Percentiles rank a stretch among this genome's conserved stretches.
phyloP scores from a whole-genome alignment of 2,888 invertebrate species.

The Caenorhabditis parvicauda region DNA sequence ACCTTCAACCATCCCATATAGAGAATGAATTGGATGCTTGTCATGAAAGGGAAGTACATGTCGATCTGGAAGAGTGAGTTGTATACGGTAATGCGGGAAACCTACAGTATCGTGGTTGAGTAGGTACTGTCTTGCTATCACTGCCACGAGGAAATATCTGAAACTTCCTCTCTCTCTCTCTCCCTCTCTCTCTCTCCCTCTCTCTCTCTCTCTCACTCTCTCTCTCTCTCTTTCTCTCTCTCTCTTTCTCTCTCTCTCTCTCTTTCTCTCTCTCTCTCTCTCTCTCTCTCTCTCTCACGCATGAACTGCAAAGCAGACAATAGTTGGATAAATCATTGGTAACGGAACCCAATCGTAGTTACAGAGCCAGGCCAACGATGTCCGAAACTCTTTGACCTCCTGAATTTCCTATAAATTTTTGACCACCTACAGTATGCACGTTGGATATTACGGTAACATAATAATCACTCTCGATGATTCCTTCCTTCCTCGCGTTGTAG shows the following conservation, averaged over 20 bases:
- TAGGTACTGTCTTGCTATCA: constrained; percentile 46
- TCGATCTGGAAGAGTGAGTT: constrained; percentile 48
- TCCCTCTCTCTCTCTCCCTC: too few species aligned
- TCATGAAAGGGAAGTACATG: constrained; percentile 49
- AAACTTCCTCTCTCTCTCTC: too few species aligned
- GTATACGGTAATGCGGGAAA: too few species aligned
- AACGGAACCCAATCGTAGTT: constrained; percentile 61
- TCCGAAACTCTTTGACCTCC: constrained; percentile 53
- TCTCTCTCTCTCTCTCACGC: too few species aligned
- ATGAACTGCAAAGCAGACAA: constrained; percentile 56
- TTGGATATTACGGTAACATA: constrained; percentile 42
- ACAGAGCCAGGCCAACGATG: constrained; percentile 51
- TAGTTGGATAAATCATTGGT: constrained; percentile 58
- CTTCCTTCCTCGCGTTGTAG: constrained; percentile 40
- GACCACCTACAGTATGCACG: too few species aligned
- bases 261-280: too few species aligned
- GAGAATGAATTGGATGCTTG: constrained; percentile 48
- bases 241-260: too few species aligned
- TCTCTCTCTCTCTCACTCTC: too few species aligned
- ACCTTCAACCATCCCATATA: constrained; percentile 58
- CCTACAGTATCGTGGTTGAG: too few species aligned
- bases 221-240: too few species aligned
- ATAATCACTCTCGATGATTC: constrained; percentile 39
- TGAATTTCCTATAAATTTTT: too few species aligned
- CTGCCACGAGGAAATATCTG: constrained; percentile 41